These are phyloP conservation scores for Diadumene lineata DNA, from an alignment of 92 coral and sea anemone genomes.

Conservation along the genomic window DNA sequence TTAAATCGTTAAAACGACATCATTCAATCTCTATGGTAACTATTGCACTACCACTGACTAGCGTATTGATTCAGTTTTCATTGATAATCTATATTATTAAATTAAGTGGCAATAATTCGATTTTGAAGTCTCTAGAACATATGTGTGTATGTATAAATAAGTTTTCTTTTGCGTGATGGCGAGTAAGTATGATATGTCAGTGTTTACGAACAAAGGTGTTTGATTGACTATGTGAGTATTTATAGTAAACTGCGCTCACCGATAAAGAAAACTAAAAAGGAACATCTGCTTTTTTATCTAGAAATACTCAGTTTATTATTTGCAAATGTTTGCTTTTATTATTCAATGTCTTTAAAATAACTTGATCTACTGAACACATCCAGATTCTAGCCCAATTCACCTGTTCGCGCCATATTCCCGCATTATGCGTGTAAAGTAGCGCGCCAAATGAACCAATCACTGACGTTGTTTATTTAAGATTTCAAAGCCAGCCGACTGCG, in stretches of 20 bases:
- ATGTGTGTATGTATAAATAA: not conserved
- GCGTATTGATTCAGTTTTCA: too few relatives aligned
- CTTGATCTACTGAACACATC: not conserved
- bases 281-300: not conserved
- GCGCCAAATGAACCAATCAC: constrained; percentile 1
- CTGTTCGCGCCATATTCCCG: constrained; percentile 14
- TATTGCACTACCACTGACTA: too few relatives aligned
- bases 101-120: not conserved
- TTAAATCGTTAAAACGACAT: too few relatives aligned
- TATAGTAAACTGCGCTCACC: not conserved
- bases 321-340: not conserved
- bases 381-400: not conserved
- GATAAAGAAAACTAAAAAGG: not conserved
- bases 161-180: not conserved
- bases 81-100: too few relatives aligned
- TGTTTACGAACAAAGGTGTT: not conserved
- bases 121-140: not conserved
- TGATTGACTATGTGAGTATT: not conserved
- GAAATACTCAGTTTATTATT: not conserved
- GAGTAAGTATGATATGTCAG: not conserved
- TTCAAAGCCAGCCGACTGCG: constrained; percentile 30
- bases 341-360: not conserved
- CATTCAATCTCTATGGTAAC: too few relatives aligned
- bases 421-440: constrained; percentile 9
- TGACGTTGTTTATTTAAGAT: constrained; percentile 18